Evolutionary conservation across 2,113 vertebrate species (phyloP).

Genomic region (Elgaria multicarinata): DNA sequence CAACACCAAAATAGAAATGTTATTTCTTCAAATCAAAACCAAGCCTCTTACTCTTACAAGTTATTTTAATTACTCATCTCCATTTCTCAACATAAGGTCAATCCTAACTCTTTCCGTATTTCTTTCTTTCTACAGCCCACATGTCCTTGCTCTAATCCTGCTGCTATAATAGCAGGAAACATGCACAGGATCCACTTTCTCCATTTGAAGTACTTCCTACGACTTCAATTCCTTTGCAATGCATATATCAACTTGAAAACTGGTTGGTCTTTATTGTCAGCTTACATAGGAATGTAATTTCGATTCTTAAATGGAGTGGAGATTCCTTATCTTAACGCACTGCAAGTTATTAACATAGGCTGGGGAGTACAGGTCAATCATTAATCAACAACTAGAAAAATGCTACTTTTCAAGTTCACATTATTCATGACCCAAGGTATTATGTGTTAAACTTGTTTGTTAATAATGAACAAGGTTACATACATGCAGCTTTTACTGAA

Average conservation of each 20-base stretch:
- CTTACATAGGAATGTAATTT: not conserved
- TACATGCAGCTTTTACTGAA: not conserved
- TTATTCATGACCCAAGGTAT: not conserved
- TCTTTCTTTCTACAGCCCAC: not conserved
- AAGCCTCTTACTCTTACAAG: not conserved
- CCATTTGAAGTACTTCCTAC: not conserved
- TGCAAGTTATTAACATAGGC: not conserved
- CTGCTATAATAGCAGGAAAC: not conserved
- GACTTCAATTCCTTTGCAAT: not conserved
- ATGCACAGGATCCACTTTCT: not conserved
- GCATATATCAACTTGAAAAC: not conserved
- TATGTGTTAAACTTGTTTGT: conserved; percentile 11
- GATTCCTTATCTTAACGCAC: not conserved
- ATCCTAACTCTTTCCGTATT: not conserved
- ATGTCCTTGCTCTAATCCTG: not conserved
- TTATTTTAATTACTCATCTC: not conserved
- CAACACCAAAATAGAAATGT: conserved; percentile 10
- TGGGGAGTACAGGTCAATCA: conserved; percentile 14
- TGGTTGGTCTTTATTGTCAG: not conserved
- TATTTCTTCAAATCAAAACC: conserved; percentile 24
- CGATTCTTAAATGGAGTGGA: not conserved
- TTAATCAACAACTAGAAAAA: not conserved
- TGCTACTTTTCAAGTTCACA: not conserved
- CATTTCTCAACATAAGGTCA: not conserved
- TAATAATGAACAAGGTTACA: not conserved